Evolutionary conservation across 2,797 vertebrate genomes (phyloP).

Genomic region (Macrochelys suwanniensis): DNA sequence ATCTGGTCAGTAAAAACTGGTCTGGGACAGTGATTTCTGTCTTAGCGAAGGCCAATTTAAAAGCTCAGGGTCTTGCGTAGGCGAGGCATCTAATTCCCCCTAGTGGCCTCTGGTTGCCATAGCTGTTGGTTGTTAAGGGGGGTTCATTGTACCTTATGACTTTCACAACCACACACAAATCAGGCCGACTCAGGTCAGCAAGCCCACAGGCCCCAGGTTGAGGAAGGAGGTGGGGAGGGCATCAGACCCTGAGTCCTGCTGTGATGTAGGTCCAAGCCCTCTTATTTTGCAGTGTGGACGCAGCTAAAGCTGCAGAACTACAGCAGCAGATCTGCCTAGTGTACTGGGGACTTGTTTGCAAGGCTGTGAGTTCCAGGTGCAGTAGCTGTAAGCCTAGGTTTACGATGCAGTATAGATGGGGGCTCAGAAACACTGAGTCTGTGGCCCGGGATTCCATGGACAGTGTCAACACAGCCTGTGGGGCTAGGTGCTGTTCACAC

Average conservation of each 20-base stretch:
- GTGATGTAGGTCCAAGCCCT: background rate
- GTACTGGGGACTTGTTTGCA: background rate
- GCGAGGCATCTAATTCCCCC: too few species aligned
- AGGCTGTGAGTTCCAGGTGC: too few species aligned
- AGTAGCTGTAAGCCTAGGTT: background rate
- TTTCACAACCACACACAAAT: background rate
- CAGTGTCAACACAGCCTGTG: too few species aligned
- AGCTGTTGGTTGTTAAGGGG: too few species aligned
- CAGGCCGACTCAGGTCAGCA: background rate
- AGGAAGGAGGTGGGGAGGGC: background rate
- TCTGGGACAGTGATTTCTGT: too few species aligned
- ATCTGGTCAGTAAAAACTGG: too few species aligned
- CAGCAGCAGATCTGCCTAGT: background rate
- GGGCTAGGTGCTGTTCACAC: background rate
- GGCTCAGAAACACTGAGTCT: too few species aligned
- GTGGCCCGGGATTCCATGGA: too few species aligned
- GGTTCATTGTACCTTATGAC: too few species aligned
- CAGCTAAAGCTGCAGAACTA: background rate
- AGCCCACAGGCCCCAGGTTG: background rate
- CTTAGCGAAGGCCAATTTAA: too few species aligned
- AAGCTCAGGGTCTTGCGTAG: too few species aligned
- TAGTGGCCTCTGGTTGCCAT: too few species aligned
- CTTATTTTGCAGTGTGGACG: background rate
- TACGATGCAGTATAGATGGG: background rate
- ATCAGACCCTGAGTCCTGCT: background rate